Percentiles rank a stretch among this genome's conserved stretches.
These are phyloP conservation scores for Zaprionus taronus DNA, from an alignment of 1,140 invertebrate species.

Conservation along the genomic window DNA sequence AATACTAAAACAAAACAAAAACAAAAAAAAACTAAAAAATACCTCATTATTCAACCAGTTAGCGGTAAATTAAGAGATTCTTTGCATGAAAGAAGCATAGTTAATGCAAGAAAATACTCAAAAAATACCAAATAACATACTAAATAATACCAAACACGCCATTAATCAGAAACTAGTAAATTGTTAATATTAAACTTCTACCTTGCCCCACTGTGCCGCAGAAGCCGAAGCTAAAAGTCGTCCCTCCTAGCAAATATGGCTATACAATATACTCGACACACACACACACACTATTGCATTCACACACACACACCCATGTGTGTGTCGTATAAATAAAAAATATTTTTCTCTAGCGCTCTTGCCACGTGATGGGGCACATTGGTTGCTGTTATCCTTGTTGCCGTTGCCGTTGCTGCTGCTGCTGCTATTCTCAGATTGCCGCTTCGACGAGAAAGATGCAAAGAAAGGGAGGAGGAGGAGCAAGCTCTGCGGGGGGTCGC, in stretches of 20 bases:
- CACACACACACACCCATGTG: slow-evolving; percentile 5
- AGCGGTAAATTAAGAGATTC: too few species aligned
- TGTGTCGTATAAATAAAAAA: slow-evolving; percentile 46
- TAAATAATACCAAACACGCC: not conserved
- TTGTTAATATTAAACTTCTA: not conserved
- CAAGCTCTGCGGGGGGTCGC: not conserved
- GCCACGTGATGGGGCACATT: slow-evolving; percentile 70
- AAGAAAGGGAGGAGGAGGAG: too few species aligned
- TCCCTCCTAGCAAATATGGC: slow-evolving; percentile 41
- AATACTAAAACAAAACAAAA: not conserved
- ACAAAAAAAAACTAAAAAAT: too few species aligned
- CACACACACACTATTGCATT: slow-evolving; percentile 3
- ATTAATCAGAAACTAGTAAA: not conserved
- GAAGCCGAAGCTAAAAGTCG: slow-evolving; percentile 14
- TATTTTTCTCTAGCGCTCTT: slow-evolving; percentile 76
- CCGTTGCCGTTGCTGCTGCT: slow-evolving; percentile 57
- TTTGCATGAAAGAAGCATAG: too few species aligned
- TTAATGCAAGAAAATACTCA: not conserved
- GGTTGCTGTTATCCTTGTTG: slow-evolving; percentile 37
- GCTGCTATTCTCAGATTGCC: slow-evolving; percentile 45
- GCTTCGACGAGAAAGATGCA: slow-evolving; percentile 13
- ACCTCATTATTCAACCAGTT: too few species aligned
- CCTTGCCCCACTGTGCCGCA: slow-evolving; percentile 20
- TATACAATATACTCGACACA: slow-evolving; percentile 48
- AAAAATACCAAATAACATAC: too few species aligned